Percentiles rank a stretch among this genome's conserved stretches.
Evolutionary conservation across 2,113 vertebrate genomes (phyloP).

Genomic region (Leptodactylus fuscus): DNA sequence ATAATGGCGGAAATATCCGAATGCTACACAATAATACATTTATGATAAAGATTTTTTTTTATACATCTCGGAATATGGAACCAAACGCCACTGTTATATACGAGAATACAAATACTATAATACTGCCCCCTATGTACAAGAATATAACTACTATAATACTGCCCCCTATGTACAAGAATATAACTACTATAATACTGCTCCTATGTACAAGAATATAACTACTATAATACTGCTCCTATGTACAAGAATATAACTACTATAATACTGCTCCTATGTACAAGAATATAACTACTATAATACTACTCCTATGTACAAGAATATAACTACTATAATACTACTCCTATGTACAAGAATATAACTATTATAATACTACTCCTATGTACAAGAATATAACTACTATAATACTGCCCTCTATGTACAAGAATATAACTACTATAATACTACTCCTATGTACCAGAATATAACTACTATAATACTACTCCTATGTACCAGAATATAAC

Average conservation of each 20-base stretch:
- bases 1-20: too few relatives aligned
- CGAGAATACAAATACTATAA: neutral
- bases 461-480: neutral
- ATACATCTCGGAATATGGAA: too few relatives aligned
- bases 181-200: neutral
- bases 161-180: neutral
- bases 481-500: neutral
- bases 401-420: neutral
- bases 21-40: too few relatives aligned
- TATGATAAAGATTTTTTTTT: too few relatives aligned
- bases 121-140: neutral
- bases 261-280: neutral
- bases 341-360: neutral
- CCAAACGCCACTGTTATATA: too few relatives aligned
- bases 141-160: neutral
- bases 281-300: slow-evolving; percentile 2
- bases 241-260: slow-evolving; percentile 6
- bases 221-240: neutral
- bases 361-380: neutral
- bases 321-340: neutral
- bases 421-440: slow-evolving; percentile 15
- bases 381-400: neutral
- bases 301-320: neutral
- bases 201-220: neutral
- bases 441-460: neutral